Conservation (phyloP, 2,113 vertebrate genomes). For the Equus quagga region DNA sequence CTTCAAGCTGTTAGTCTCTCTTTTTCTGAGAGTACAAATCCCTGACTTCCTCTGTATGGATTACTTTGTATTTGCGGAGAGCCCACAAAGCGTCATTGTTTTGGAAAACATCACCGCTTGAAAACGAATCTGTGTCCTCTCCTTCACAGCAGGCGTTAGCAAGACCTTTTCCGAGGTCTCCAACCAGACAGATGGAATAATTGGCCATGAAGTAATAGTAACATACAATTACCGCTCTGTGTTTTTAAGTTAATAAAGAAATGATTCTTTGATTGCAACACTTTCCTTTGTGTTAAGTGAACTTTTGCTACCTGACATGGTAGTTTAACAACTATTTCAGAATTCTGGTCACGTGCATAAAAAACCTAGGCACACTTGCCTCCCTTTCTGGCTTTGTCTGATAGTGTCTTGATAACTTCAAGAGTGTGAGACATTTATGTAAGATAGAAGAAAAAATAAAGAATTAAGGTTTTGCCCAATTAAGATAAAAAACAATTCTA, state of each 20-base stretch:
- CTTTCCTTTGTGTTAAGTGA: conserved; percentile 66
- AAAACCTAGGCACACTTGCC: not conserved
- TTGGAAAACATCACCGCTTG: conserved; percentile 42
- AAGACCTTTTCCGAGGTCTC: conserved; percentile 58
- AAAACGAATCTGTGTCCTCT: conserved; percentile 60
- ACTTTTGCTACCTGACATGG: conserved; percentile 56
- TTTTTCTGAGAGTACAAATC: not conserved
- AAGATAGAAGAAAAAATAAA: not conserved
- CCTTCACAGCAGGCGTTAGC: conserved; percentile 13
- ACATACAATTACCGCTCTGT: conserved; percentile 61
- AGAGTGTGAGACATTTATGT: not conserved
- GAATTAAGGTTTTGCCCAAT: not conserved
- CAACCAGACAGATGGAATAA: conserved; percentile 44
- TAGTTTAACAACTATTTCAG: conserved; percentile 52
- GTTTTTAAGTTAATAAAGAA: conserved; percentile 73
- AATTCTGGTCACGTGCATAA: not conserved
- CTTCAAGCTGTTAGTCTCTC: conserved; percentile 17
- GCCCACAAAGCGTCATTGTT: conserved; percentile 70
- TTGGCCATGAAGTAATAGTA: conserved; percentile 45
- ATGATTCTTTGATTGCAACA: conserved; percentile 65
- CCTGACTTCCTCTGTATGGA: conserved; percentile 42
- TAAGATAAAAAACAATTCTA: not conserved
- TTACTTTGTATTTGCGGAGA: conserved; percentile 56
- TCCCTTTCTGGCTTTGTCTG: not conserved
- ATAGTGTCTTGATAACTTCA: conserved; percentile 34